phyloP scores from a whole-genome alignment of 1,140 invertebrate genomes.

The Agraylea sexmaculata region DNA sequence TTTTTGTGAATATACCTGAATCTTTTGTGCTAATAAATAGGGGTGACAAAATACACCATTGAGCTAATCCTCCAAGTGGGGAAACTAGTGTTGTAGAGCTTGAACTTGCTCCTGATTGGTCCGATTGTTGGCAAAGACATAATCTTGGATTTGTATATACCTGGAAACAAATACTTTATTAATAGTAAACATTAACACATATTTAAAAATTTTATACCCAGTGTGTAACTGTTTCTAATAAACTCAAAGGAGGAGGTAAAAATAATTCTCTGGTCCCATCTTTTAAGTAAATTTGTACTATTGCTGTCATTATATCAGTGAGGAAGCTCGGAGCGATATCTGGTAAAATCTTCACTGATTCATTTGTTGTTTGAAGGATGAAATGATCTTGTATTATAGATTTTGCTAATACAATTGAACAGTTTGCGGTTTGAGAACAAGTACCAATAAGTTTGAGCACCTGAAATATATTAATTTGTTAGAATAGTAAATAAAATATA shows the following conservation, averaged over 20 bases:
- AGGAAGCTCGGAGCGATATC: slow-evolving; percentile 63
- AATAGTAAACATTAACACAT: slow-evolving; percentile 1
- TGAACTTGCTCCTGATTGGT: slow-evolving; percentile 56
- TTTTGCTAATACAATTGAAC: slow-evolving; percentile 60
- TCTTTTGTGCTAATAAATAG: slow-evolving; percentile 32
- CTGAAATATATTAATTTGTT: slow-evolving; percentile 20
- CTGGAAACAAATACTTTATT: slow-evolving; percentile 24
- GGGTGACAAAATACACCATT: slow-evolving; percentile 56
- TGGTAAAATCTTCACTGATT: slow-evolving; percentile 54
- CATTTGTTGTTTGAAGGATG: slow-evolving; percentile 52
- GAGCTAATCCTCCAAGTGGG: slow-evolving; percentile 64
- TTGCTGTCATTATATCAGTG: slow-evolving; percentile 66
- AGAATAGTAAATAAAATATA: not conserved
- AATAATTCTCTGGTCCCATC: slow-evolving; percentile 28
- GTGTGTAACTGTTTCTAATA: slow-evolving; percentile 50
- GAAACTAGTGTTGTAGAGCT: slow-evolving; percentile 70
- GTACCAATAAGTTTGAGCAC: slow-evolving; percentile 64
- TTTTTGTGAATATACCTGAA: slow-evolving; percentile 10
- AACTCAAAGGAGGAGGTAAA: slow-evolving; percentile 43
- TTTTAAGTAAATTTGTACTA: slow-evolving; percentile 60
- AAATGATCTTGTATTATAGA: slow-evolving; percentile 71
- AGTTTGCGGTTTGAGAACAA: slow-evolving; percentile 75
- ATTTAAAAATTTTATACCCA: slow-evolving; percentile 47
- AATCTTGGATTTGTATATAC: slow-evolving; percentile 52
- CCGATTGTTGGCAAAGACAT: slow-evolving; percentile 56